Evolutionary conservation across 2,888 invertebrate genomes (phyloP).

Genomic region (Tortricodes alternella): DNA sequence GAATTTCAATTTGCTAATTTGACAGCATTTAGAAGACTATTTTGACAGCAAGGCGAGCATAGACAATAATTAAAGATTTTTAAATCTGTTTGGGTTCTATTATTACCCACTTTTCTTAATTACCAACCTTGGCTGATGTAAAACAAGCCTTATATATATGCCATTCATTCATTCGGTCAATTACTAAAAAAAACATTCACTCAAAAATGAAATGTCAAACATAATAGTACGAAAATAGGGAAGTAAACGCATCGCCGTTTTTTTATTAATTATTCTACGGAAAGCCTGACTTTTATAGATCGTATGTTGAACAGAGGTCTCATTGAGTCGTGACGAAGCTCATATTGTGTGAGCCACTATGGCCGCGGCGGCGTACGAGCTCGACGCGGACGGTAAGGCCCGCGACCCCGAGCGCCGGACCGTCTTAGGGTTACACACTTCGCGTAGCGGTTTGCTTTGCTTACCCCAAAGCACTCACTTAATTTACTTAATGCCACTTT

Average conservation of each 20-base stretch:
- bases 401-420: not conserved
- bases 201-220: slow-evolving; percentile 25
- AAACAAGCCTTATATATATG: too few relatives aligned
- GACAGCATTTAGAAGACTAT: not conserved
- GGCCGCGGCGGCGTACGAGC: slow-evolving; percentile 71
- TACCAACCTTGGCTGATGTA: too few relatives aligned
- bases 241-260: slow-evolving; percentile 37
- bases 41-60: not conserved
- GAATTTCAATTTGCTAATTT: not conserved
- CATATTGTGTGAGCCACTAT: slow-evolving; percentile 45
- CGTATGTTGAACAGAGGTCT: slow-evolving; percentile 23
- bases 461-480: not conserved
- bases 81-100: not conserved
- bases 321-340: slow-evolving; percentile 27
- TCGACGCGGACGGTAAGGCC: slow-evolving; percentile 71
- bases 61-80: not conserved
- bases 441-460: not conserved
- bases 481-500: not conserved
- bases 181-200: slow-evolving; percentile 8
- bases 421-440: not conserved
- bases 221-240: slow-evolving; percentile 46
- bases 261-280: slow-evolving; percentile 26
- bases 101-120: too few relatives aligned
- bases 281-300: not conserved
- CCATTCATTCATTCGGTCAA: slow-evolving; percentile 11